phyloP scores from a whole-genome alignment of 2,797 vertebrate genomes.

The Tauraco hartlaubi region DNA sequence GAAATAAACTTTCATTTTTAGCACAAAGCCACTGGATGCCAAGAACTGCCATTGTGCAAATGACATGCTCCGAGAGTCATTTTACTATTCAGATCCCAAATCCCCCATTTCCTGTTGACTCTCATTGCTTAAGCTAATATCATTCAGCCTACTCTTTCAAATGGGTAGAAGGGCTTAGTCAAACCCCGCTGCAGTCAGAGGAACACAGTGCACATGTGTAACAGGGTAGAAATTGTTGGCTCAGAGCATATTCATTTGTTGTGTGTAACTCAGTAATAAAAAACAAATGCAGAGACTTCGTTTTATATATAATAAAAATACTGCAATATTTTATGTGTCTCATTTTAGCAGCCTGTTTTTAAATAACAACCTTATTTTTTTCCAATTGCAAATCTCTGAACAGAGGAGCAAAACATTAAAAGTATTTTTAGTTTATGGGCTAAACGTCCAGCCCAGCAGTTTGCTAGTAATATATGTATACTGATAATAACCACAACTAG shows the following conservation, averaged over 20 bases:
- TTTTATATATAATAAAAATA: constrained; percentile 70
- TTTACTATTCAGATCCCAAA: constrained; percentile 61
- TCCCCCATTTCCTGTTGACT: constrained; percentile 67
- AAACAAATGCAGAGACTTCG: constrained; percentile 67
- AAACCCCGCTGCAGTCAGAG: constrained; percentile 41
- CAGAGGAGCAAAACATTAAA: constrained; percentile 59
- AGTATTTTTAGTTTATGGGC: constrained; percentile 67
- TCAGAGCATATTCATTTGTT: constrained; percentile 66
- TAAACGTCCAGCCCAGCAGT: constrained; percentile 63
- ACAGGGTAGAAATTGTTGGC: constrained; percentile 67
- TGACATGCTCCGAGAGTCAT: constrained; percentile 8
- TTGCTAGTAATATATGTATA: constrained; percentile 38
- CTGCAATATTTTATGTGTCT: constrained; percentile 68
- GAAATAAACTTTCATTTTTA: constrained; percentile 55
- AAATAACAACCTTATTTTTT: constrained; percentile 66
- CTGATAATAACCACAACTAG: constrained; percentile 68
- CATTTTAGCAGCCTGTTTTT: constrained; percentile 69
- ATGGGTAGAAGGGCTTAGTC: constrained; percentile 42
- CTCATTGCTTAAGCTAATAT: constrained; percentile 68
- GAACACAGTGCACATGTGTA: constrained; percentile 54
- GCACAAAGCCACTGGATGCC: constrained; percentile 57
- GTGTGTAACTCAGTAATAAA: constrained; percentile 72
- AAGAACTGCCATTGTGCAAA: constrained; percentile 53
- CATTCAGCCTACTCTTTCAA: constrained; percentile 62
- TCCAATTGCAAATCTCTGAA: constrained; percentile 60